Conservation (phyloP, 2,888 invertebrate species). For the Gari tellinella region DNA sequence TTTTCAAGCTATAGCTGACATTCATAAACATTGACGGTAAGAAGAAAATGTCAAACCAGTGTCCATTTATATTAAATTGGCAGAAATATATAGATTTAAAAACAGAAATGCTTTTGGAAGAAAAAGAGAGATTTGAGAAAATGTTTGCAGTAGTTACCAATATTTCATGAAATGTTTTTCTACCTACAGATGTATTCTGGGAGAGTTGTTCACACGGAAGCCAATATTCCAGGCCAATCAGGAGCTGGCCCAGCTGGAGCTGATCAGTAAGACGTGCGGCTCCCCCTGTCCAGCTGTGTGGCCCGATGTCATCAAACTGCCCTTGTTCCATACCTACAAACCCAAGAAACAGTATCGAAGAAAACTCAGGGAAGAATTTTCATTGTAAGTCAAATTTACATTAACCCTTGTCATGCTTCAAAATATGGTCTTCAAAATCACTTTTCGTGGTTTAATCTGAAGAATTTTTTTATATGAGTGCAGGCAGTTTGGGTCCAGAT, state of each 20-base stretch:
- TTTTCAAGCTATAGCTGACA: too few relatives aligned
- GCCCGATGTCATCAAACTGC: slow-evolving; percentile 97
- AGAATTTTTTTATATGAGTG: background rate
- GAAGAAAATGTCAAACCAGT: too few relatives aligned
- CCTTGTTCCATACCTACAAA: slow-evolving; percentile 95
- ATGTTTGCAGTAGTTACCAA: too few relatives aligned
- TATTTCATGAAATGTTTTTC: too few relatives aligned
- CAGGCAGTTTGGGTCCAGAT: too few relatives aligned
- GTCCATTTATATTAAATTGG: too few relatives aligned
- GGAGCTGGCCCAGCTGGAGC: slow-evolving; percentile 96
- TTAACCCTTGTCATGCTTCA: background rate
- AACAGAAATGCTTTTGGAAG: too few relatives aligned
- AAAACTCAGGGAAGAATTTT: slow-evolving; percentile 95
- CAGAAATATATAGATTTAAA: too few relatives aligned
- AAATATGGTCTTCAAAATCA: background rate
- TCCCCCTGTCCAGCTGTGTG: slow-evolving; percentile 98
- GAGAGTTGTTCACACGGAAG: slow-evolving; percentile 97
- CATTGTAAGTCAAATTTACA: slow-evolving; percentile 86
- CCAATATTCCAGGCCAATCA: slow-evolving; percentile 98
- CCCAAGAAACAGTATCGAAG: slow-evolving; percentile 96
- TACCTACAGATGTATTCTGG: slow-evolving; percentile 92
- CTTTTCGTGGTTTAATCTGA: background rate
- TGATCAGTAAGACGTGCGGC: slow-evolving; percentile 97
- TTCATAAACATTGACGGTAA: too few relatives aligned
- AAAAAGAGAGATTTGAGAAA: too few relatives aligned